These are phyloP conservation scores for Porphyrio hochstetteri DNA, from an alignment of 2,113 vertebrate species.

Conservation along the genomic window DNA sequence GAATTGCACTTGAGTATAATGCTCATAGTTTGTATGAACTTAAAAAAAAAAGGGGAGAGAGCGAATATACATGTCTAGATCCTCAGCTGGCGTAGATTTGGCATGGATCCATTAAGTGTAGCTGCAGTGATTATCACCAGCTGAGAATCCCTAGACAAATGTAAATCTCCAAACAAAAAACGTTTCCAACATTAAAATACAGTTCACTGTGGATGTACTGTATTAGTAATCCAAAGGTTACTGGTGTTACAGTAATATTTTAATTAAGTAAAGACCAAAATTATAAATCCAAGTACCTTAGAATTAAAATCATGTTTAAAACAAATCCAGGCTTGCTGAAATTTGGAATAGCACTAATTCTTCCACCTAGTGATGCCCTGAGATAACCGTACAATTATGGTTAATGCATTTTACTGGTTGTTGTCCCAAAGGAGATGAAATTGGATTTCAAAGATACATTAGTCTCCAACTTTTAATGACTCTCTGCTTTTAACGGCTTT, in stretches of 20 bases:
- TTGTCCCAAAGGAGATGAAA: conserved; percentile 10
- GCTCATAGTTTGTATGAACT: neutral
- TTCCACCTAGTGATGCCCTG: neutral
- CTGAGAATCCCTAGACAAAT: conserved; percentile 6
- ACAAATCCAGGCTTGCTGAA: neutral
- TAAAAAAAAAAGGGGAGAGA: neutral
- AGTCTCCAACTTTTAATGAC: conserved; percentile 36
- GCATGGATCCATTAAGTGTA: neutral
- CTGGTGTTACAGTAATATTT: neutral
- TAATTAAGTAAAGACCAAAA: neutral
- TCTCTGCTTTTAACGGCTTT: neutral
- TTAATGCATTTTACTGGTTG: conserved; percentile 41
- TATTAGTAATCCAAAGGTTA: neutral
- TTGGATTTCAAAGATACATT: conserved; percentile 37
- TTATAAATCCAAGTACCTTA: neutral
- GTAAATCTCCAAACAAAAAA: neutral
- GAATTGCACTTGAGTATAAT: neutral
- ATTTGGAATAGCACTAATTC: neutral
- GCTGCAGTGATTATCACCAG: neutral
- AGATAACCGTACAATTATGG: conserved; percentile 12
- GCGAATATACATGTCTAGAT: neutral
- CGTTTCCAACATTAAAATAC: neutral
- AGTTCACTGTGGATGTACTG: neutral
- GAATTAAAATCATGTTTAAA: neutral
- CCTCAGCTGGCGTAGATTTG: conserved; percentile 22